Evolutionary conservation across 2,113 vertebrate genomes (phyloP).

Genomic region (Apeltes quadracus): DNA sequence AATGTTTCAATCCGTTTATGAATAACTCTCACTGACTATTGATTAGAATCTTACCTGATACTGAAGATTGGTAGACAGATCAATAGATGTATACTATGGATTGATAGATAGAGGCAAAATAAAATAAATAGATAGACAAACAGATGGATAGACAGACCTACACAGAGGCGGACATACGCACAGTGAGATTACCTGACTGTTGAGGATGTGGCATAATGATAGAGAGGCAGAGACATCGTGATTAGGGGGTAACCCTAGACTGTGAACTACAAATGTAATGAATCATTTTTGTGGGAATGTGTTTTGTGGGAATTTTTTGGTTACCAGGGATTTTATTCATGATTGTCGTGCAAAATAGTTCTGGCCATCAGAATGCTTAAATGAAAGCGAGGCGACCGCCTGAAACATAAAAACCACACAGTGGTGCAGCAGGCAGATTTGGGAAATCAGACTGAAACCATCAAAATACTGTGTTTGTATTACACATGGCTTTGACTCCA

Average conservation of each 20-base stretch:
- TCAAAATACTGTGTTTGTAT: background rate
- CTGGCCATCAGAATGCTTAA: background rate
- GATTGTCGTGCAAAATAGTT: constrained; percentile 29
- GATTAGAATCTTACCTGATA: constrained; percentile 13
- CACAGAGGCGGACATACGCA: background rate
- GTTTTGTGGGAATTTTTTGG: constrained; percentile 31
- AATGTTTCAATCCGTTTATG: too few relatives aligned
- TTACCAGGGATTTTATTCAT: constrained; percentile 52
- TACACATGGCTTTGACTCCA: background rate
- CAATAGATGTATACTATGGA: background rate
- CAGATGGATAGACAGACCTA: background rate
- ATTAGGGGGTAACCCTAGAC: constrained; percentile 62
- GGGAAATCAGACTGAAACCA: constrained; percentile 1
- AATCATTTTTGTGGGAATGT: constrained; percentile 48
- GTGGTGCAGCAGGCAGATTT: background rate
- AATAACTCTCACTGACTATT: constrained; percentile 24
- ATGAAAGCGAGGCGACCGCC: constrained; percentile 17
- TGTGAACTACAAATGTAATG: constrained; percentile 59
- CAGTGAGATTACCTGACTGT: constrained; percentile 45
- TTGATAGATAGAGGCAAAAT: too few relatives aligned
- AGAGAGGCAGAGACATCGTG: constrained; percentile 51
- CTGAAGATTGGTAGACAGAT: background rate
- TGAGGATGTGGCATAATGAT: constrained; percentile 62
- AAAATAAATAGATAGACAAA: background rate
- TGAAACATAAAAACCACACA: constrained; percentile 19